A percentile compares a stretch with the other conserved stretches of the same genome.
These are phyloP conservation scores for Papilio xuthus DNA, from an alignment of 1,140 invertebrate genomes.

Conservation along the genomic window DNA sequence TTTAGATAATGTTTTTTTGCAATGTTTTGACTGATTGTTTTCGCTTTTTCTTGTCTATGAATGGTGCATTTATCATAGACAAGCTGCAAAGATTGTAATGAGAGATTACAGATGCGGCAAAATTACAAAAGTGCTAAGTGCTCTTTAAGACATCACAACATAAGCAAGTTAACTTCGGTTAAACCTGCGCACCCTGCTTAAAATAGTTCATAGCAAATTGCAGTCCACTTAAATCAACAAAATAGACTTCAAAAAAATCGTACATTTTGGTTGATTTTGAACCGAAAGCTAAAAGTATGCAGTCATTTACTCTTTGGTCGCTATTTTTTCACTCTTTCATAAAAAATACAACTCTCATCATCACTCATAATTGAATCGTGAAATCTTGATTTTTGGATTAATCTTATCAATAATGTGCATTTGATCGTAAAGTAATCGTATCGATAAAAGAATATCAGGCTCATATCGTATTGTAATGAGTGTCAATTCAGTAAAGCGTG, in stretches of 20 bases:
- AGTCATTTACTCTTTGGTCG: constrained; percentile 37
- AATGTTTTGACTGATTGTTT: neutral
- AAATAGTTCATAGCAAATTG: no score
- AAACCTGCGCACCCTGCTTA: no score
- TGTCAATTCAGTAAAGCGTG: constrained; percentile 74
- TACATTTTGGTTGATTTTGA: no score
- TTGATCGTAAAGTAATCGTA: constrained; percentile 63
- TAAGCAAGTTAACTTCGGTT: no score
- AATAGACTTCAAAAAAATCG: no score
- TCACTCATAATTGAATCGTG: constrained; percentile 42
- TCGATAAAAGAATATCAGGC: constrained; percentile 56
- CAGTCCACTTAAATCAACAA: no score
- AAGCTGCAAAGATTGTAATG: neutral
- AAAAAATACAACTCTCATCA: constrained; percentile 34
- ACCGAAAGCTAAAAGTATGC: neutral
- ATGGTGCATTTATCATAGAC: constrained; percentile 1
- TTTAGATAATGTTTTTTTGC: neutral
- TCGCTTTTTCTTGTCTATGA: neutral
- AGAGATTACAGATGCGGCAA: no score
- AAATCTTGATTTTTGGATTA: constrained; percentile 42
- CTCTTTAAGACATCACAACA: no score
- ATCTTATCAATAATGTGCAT: constrained; percentile 64
- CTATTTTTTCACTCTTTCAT: constrained; percentile 44
- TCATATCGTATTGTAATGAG: constrained; percentile 62
- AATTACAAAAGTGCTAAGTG: no score